A percentile compares a stretch with the other conserved stretches of the same genome.
Evolutionary conservation across 2,113 vertebrate genomes (phyloP).

Genomic region (Nibea coibor): DNA sequence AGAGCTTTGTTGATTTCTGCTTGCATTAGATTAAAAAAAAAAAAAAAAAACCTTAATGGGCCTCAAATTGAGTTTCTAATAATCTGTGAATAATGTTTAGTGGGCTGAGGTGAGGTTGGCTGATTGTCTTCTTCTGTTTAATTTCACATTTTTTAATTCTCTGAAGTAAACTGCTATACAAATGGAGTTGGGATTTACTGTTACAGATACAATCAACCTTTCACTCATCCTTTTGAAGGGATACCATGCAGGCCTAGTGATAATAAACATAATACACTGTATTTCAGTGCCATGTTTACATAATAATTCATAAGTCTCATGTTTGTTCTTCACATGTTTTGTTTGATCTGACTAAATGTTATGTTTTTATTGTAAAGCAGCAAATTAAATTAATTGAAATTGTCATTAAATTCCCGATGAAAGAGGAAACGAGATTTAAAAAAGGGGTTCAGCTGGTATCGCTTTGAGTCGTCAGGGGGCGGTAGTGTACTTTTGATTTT

Average conservation of each 20-base stretch:
- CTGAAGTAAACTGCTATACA: neutral
- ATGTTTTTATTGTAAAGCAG: neutral
- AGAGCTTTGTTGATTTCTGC: neutral
- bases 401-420: too few species aligned
- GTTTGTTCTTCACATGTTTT: neutral
- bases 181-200: neutral
- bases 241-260: neutral
- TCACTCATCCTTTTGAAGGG: neutral
- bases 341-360: neutral
- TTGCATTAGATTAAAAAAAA: neutral
- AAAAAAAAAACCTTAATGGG: neutral
- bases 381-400: too few species aligned
- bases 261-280: neutral
- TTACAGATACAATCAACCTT: neutral
- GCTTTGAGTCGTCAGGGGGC: constrained; percentile 27
- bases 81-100: neutral
- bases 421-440: too few species aligned
- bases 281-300: neutral
- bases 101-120: neutral
- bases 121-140: neutral
- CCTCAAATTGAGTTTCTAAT: neutral
- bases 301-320: neutral
- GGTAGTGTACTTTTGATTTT: constrained; percentile 1
- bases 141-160: neutral
- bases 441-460: neutral